These are phyloP conservation scores for Ennomos fuscantarius DNA, from an alignment of 2,888 invertebrate genomes.

Conservation along the genomic window DNA sequence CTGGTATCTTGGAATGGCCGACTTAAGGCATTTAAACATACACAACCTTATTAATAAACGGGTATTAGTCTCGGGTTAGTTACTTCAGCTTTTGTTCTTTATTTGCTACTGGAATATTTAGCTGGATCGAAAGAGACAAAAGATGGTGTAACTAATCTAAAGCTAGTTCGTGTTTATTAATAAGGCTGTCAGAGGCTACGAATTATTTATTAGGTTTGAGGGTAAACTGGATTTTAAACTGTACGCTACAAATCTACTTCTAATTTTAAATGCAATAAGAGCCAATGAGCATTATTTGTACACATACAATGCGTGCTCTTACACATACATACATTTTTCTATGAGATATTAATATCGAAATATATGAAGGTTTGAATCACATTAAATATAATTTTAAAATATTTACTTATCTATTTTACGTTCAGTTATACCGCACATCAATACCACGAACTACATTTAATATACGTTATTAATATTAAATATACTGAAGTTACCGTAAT, in stretches of 20 bases:
- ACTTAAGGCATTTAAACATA: constrained; percentile 1
- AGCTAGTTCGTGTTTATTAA: no score
- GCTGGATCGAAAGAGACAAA: no score
- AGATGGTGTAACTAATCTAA: no score
- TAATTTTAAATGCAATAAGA: constrained; percentile 5
- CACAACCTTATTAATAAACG: no score
- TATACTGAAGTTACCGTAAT: background rate
- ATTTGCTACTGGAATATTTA: no score
- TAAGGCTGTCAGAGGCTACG: background rate
- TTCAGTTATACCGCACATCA: constrained; percentile 33
- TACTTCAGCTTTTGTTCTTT: no score
- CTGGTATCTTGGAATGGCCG: background rate
- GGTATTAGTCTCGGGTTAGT: no score
- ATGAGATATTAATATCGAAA: constrained; percentile 28
- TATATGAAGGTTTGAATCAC: constrained; percentile 30
- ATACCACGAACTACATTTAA: constrained; percentile 27
- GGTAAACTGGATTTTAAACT: no score
- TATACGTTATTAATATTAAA: background rate
- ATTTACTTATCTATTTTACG: constrained; percentile 19
- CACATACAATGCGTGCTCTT: constrained; percentile 8
- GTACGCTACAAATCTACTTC: constrained; percentile 1
- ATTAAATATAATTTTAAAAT: constrained; percentile 26
- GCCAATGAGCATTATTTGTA: constrained; percentile 4
- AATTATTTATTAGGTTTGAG: no score
- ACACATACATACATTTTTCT: constrained; percentile 23